Conservation (phyloP, 35 echinoderm and acorn worm genomes). For the Stichopus chloronotus region DNA sequence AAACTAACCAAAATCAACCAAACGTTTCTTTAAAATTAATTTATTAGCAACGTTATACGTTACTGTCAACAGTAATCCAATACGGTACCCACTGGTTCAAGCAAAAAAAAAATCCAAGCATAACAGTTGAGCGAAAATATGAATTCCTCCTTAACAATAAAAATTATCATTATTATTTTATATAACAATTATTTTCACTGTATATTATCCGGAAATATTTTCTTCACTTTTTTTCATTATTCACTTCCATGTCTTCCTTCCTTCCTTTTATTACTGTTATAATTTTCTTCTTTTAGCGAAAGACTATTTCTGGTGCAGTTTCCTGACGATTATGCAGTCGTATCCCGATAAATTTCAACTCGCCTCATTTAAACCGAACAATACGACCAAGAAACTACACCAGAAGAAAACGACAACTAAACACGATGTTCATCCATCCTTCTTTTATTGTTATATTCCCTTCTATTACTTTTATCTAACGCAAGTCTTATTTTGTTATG, state of each 20-base stretch:
- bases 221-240: too few species aligned
- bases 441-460: not conserved
- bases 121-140: too few species aligned
- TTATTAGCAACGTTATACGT: too few species aligned
- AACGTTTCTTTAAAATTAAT: too few species aligned
- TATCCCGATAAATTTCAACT: constrained; percentile 5
- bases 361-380: not conserved
- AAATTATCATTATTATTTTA: too few species aligned
- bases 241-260: not conserved
- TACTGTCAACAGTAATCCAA: too few species aligned
- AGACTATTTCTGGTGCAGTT: not conserved
- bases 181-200: too few species aligned
- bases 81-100: too few species aligned
- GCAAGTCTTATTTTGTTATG: constrained; percentile 25
- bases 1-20: too few species aligned
- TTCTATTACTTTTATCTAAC: not conserved
- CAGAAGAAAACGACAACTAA: not conserved
- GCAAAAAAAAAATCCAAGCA: too few species aligned
- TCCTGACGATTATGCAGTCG: not conserved
- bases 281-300: not conserved
- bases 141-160: too few species aligned
- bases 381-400: not conserved
- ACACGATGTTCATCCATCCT: too few species aligned
- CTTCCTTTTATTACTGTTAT: not conserved
- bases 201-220: not conserved